Evolutionary conservation across 2,888 invertebrate species (phyloP), one percentile per base, ranked within the genome.

Genomic region (Heliconius aoede): DNA sequence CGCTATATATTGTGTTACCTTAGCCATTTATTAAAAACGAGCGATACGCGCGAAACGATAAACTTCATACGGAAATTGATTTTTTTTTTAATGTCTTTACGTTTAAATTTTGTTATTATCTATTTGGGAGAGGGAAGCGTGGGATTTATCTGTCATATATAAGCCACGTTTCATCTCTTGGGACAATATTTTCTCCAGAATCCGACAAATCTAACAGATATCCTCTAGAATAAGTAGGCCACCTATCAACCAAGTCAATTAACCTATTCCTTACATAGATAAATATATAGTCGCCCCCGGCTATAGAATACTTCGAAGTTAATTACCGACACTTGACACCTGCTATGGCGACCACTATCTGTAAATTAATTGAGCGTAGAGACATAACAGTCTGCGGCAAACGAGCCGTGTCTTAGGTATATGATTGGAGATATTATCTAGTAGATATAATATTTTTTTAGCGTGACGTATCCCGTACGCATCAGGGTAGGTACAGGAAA

Each of bases 301-400:
- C 51, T 51, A 68, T 74, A 60, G 73, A 55, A 74, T 80, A 83
- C 88, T 87, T 85, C 84, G 82, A 85, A 87, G 89, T 91, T 91
- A 91, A 92, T 92, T 91, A 91, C 90, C 86, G 90, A 88, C 86
- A 90, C 91, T 91, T 91, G 91, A 91, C 91, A 90, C 90, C 86
- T 86, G 86, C 87, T 87, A 88, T 86, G 87, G 81, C 72, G 78
- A 77, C 85, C 84, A 84, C 86, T 88, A 89, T 88, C 89, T 89
- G 90, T 88, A 90, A 87, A 87, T 88, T 92, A 92, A 92, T 92
- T 92, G 92, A 91, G 91, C 87, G 85, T 85, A 83, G 85, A 86
- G 89, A 86, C 91, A 88, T 84, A 86, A 69, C 87, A 84, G 86
- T 86, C 86, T 82, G 83, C 26, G 81, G 83, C 81, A 30, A 51